Evolutionary conservation across 2,797 vertebrate species (phyloP).

Genomic region (Buphagus erythrorhynchus): DNA sequence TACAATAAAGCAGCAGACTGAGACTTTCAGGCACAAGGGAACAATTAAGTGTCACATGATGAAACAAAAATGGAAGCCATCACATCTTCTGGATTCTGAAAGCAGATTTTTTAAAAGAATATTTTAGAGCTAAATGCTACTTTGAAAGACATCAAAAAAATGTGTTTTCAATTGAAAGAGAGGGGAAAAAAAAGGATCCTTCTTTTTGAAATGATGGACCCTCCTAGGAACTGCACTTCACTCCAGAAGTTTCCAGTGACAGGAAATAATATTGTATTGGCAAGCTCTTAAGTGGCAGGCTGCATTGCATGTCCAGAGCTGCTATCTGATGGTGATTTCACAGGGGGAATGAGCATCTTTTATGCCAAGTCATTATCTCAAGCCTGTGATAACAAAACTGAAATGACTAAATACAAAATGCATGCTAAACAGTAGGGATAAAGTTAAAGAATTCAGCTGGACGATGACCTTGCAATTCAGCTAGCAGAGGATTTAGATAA

Average conservation of each 20-base stretch:
- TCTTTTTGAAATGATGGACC: neutral
- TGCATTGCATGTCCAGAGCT: neutral
- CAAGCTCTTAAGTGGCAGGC: neutral
- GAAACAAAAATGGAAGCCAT: neutral
- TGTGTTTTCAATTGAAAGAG: neutral
- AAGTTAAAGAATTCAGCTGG: neutral
- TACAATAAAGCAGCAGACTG: neutral
- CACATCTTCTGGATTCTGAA: neutral
- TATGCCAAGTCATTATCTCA: conserved; percentile 1
- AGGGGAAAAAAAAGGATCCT: fast-evolving
- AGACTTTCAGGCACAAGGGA: neutral
- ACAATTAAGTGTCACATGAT: fast-evolving
- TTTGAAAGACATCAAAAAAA: neutral
- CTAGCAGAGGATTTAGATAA: neutral
- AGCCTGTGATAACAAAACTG: neutral
- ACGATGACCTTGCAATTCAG: neutral
- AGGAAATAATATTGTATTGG: neutral
- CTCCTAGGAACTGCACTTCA: neutral
- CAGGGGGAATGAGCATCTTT: neutral
- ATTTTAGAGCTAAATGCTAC: neutral
- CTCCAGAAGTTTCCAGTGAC: neutral
- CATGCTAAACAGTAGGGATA: neutral
- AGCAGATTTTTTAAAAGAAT: neutral
- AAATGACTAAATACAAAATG: neutral
- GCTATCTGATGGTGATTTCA: neutral